phyloP scores from a whole-genome alignment of 2,113 vertebrate genomes.

The Urocitellus parryii region DNA sequence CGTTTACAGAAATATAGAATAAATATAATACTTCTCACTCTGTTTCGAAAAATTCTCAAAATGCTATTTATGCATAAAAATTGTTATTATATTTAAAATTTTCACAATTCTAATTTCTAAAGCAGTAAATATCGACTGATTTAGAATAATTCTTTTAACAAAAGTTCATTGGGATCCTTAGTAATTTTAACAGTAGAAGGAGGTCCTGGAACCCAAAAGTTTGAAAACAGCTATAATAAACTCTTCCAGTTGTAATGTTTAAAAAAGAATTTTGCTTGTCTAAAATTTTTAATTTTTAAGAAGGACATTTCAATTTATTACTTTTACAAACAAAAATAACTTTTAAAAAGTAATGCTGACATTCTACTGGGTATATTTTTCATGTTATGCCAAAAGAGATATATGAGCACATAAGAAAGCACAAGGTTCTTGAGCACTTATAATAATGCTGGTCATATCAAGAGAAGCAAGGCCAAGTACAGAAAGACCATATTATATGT shows the following conservation, averaged over 20 bases:
- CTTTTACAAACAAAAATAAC: background rate
- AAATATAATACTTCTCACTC: background rate
- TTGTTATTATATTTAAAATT: background rate
- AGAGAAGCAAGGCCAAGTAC: too few relatives aligned
- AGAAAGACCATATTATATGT: too few relatives aligned
- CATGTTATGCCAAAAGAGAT: background rate
- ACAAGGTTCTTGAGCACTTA: background rate
- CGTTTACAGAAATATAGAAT: background rate
- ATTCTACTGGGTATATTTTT: background rate
- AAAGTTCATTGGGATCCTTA: background rate
- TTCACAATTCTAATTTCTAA: background rate
- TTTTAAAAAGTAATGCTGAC: background rate
- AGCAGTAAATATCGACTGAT: background rate
- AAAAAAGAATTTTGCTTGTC: background rate
- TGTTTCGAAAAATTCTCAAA: background rate
- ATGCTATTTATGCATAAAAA: background rate
- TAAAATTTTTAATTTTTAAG: background rate
- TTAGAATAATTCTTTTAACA: background rate
- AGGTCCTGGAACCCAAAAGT: background rate
- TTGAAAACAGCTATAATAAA: background rate
- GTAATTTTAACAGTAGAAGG: background rate
- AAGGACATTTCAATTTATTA: background rate
- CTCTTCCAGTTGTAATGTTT: background rate
- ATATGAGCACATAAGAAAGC: background rate
- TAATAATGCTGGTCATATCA: background rate